Conservation (phyloP, 2,113 vertebrate genomes). For the Sinosuthora webbiana region DNA sequence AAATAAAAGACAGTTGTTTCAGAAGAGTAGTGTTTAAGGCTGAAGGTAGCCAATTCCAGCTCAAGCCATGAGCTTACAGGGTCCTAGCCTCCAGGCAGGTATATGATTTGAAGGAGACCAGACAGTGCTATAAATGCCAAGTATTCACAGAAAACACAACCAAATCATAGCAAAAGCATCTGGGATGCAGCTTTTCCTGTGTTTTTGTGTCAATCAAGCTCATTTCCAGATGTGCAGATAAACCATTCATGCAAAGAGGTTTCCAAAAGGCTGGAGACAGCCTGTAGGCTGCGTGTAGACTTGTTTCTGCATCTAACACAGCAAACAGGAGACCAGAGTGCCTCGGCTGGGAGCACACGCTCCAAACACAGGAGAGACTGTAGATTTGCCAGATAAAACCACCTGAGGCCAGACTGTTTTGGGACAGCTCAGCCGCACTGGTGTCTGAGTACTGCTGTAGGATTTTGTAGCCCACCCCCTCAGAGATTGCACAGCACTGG, state of each 20-base stretch:
- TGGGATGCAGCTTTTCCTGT: slow-evolving; percentile 20
- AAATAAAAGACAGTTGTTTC: slow-evolving; percentile 30
- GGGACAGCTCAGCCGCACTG: neutral
- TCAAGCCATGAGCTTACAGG: neutral
- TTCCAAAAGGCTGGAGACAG: neutral
- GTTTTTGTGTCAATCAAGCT: neutral
- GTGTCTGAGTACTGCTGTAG: neutral
- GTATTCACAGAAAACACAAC: neutral
- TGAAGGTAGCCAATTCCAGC: slow-evolving; percentile 2
- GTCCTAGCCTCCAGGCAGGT: neutral
- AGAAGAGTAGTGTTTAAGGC: neutral
- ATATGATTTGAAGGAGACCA: slow-evolving; percentile 11
- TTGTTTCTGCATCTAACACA: neutral
- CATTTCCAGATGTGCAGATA: neutral
- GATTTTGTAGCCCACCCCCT: neutral
- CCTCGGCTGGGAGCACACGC: neutral
- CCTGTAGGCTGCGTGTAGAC: neutral
- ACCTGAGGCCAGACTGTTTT: neutral
- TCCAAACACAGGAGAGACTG: neutral
- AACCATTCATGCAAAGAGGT: neutral
- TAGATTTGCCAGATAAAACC: neutral
- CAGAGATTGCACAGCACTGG: neutral
- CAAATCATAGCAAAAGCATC: slow-evolving; percentile 4
- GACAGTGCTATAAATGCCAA: neutral
- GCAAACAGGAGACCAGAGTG: neutral